A percentile compares a stretch with the other conserved stretches of the same genome.
phyloP scores from a whole-genome alignment of 2,888 invertebrate species.

The Flexamia atlantica region DNA sequence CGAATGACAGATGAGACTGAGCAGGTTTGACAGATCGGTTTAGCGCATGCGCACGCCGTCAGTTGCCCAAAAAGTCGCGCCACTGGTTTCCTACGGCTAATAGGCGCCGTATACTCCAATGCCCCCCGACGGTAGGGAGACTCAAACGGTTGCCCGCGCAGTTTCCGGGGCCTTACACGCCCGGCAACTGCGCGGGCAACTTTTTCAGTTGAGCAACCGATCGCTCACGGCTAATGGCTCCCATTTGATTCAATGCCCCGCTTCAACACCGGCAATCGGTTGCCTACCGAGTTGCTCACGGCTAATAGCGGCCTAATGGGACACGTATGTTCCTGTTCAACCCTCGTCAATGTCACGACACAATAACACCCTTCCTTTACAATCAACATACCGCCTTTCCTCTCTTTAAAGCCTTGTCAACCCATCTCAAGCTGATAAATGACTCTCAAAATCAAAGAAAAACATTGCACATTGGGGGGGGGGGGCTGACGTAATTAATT shows the following conservation, averaged over 20 bases:
- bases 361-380: too few species aligned
- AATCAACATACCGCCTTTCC: too few species aligned
- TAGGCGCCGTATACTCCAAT: constrained; percentile 12
- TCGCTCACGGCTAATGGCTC: constrained; percentile 41
- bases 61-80: neutral
- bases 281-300: constrained; percentile 15
- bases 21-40: neutral
- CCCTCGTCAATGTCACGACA: too few species aligned
- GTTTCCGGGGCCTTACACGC: neutral
- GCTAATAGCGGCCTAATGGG: constrained; percentile 1
- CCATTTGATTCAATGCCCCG: constrained; percentile 50
- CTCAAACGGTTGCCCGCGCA: constrained; percentile 2
- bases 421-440: too few species aligned
- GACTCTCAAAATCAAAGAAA: too few species aligned
- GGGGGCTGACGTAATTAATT: too few species aligned
- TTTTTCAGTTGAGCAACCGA: constrained; percentile 23
- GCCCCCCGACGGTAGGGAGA: constrained; percentile 7
- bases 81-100: constrained; percentile 37
- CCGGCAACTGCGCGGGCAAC: neutral
- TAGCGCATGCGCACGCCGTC: neutral
- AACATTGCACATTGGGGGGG: too few species aligned
- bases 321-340: too few species aligned
- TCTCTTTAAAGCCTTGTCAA: too few species aligned
- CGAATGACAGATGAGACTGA: neutral
- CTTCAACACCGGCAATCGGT: constrained; percentile 14